Conservation (phyloP, 2,113 vertebrate species). For the Ciconia stormi region DNA sequence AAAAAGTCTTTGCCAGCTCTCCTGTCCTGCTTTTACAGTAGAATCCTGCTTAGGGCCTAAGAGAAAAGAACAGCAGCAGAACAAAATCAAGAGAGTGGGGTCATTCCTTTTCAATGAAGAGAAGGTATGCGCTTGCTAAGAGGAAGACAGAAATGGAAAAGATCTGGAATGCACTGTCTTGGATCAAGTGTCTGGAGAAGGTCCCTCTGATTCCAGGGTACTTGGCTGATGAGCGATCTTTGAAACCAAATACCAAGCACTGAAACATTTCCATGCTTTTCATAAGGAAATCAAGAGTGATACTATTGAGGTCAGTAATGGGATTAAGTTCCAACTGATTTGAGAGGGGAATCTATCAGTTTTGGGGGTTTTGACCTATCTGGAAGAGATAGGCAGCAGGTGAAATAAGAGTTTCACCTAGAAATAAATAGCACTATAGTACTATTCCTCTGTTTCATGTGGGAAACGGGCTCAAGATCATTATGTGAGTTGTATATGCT, state of each 20-base stretch:
- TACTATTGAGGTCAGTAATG: not conserved
- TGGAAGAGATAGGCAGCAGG: not conserved
- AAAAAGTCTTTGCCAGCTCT: not conserved
- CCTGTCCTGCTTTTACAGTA: not conserved
- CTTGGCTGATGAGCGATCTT: not conserved
- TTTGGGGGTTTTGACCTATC: not conserved
- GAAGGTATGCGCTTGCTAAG: not conserved
- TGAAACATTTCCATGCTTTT: not conserved
- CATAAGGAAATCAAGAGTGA: not conserved
- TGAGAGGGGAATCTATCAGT: not conserved
- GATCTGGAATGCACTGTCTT: not conserved
- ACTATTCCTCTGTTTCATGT: not conserved
- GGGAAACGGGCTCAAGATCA: not conserved
- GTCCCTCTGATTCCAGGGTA: not conserved
- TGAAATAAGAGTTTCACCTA: not conserved
- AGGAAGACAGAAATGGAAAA: not conserved
- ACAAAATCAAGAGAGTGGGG: not conserved
- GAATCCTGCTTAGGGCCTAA: not conserved
- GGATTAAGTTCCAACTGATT: not conserved
- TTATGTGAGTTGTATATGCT: not conserved
- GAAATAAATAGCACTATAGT: not conserved
- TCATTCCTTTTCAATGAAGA: not conserved
- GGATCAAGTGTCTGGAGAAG: not conserved
- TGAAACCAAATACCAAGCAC: not conserved
- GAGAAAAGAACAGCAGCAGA: not conserved